phyloP scores from a whole-genome alignment of 1,140 invertebrate genomes.

The Drosophila trapezifrons region DNA sequence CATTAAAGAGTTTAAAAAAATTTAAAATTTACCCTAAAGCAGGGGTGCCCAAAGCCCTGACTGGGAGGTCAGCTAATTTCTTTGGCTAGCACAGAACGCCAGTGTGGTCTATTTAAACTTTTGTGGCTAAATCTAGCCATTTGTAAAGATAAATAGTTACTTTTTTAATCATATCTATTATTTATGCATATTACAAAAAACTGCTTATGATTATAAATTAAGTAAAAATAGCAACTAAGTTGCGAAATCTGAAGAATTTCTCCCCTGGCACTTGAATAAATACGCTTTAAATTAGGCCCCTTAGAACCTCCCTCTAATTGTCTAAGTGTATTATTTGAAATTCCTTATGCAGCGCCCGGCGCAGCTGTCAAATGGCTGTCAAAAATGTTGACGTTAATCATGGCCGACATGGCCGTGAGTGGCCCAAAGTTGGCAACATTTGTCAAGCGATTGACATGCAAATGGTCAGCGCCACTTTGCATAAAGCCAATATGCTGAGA shows the following conservation, averaged over 20 bases:
- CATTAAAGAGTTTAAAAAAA: rapidly evolving
- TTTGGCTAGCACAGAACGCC: no score
- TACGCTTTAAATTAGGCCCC: rapidly evolving
- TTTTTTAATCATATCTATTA: no score
- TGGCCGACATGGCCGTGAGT: conserved; percentile 71
- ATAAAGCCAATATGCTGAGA: conserved; percentile 38
- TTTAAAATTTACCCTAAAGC: no score
- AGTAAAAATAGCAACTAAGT: no score
- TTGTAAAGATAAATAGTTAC: no score
- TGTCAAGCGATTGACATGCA: conserved; percentile 81
- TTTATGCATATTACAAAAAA: no score
- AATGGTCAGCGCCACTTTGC: conserved; percentile 77
- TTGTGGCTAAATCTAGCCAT: no score
- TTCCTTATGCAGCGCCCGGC: conserved; percentile 53
- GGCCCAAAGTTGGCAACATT: conserved; percentile 78
- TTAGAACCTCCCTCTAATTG: no score
- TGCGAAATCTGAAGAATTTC: background rate
- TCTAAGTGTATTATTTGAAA: conserved; percentile 45
- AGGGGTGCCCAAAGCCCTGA: no score
- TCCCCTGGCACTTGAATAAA: background rate
- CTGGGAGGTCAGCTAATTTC: no score
- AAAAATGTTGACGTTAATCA: conserved; percentile 75
- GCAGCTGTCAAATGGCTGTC: conserved; percentile 74
- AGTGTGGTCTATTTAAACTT: no score
- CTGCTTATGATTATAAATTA: background rate